phyloP scores from a whole-genome alignment of 2,888 invertebrate species.

The Cecidostiba fungosa region DNA sequence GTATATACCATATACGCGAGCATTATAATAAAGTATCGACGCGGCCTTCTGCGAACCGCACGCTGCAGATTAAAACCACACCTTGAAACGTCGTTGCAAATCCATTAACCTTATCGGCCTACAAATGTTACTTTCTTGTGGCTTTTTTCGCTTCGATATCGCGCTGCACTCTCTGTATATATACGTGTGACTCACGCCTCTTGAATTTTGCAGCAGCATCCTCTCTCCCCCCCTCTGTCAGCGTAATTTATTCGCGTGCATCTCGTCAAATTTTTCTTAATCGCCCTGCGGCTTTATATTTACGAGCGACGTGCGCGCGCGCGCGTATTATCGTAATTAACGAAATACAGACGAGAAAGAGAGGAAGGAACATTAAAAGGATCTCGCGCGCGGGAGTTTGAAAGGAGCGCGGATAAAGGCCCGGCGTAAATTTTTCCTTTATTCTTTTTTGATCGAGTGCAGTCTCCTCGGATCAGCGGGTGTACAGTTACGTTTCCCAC shows the following conservation, averaged over 20 bases:
- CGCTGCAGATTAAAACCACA: constrained; percentile 8
- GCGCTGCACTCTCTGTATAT: not conserved
- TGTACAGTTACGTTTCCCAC: constrained; percentile 16
- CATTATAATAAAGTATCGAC: not conserved
- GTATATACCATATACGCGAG: not conserved
- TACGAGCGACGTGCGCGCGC: constrained; percentile 8
- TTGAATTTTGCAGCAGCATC: constrained; percentile 5
- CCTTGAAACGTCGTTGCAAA: constrained; percentile 25
- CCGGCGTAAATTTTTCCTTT: constrained; percentile 2
- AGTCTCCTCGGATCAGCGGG: constrained; percentile 11
- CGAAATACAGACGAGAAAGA: not conserved
- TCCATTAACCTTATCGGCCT: constrained; percentile 39
- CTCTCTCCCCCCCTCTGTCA: constrained; percentile 1
- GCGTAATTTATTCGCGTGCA: constrained; percentile 12
- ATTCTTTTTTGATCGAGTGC: constrained; percentile 13
- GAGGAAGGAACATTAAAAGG: not conserved
- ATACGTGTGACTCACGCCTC: constrained; percentile 16
- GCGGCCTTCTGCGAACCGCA: not conserved
- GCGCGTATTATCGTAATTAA: constrained; percentile 14
- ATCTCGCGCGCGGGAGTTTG: not conserved
- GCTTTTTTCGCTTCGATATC: constrained; percentile 22
- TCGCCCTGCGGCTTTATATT: not conserved
- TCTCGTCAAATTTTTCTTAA: constrained; percentile 25
- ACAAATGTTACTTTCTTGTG: constrained; percentile 22
- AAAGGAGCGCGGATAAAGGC: constrained; percentile 15